Evolutionary conservation across 2,113 vertebrate genomes (phyloP).

Genomic region (Laticauda colubrina): DNA sequence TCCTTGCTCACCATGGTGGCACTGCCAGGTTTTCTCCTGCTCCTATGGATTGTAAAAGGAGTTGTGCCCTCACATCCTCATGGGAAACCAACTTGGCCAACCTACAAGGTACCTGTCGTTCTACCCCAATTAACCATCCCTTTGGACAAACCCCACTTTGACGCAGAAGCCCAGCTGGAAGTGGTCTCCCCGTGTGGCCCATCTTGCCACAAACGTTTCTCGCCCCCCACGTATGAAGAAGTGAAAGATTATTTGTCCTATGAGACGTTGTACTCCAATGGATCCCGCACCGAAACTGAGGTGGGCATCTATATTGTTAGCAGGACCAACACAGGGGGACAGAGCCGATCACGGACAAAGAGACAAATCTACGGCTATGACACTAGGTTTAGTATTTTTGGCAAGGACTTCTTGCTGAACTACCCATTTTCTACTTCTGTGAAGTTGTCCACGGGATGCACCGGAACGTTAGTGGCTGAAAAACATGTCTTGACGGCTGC

Average conservation of each 20-base stretch:
- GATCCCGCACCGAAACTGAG: constrained; percentile 84
- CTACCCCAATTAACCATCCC: constrained; percentile 80
- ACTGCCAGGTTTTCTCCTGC: constrained; percentile 67
- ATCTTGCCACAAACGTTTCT: constrained; percentile 84
- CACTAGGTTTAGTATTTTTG: constrained; percentile 90
- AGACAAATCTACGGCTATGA: constrained; percentile 95
- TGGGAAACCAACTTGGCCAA: constrained; percentile 83
- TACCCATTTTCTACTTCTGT: constrained; percentile 94
- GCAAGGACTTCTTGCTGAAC: constrained; percentile 86
- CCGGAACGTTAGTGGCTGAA: constrained; percentile 89
- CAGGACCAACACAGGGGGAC: constrained; percentile 20
- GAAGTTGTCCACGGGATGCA: constrained; percentile 94
- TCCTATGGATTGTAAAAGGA: constrained; percentile 68
- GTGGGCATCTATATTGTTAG: constrained; percentile 86
- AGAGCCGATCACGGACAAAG: constrained; percentile 75
- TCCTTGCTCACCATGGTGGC: constrained; percentile 64
- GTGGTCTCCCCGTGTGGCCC: constrained; percentile 85
- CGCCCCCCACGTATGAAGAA: constrained; percentile 82
- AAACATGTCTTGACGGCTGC: constrained; percentile 93
- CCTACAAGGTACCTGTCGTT: constrained; percentile 86
- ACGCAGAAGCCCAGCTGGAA: constrained; percentile 79
- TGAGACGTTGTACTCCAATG: constrained; percentile 87
- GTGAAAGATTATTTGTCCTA: constrained; percentile 84
- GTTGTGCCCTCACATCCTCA: constrained; percentile 53
- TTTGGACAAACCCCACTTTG: constrained; percentile 80